A percentile compares a stretch with the other conserved stretches of the same genome.
Evolutionary conservation across 2,888 invertebrate genomes (phyloP).

Genomic region (Papilio elwesi): DNA sequence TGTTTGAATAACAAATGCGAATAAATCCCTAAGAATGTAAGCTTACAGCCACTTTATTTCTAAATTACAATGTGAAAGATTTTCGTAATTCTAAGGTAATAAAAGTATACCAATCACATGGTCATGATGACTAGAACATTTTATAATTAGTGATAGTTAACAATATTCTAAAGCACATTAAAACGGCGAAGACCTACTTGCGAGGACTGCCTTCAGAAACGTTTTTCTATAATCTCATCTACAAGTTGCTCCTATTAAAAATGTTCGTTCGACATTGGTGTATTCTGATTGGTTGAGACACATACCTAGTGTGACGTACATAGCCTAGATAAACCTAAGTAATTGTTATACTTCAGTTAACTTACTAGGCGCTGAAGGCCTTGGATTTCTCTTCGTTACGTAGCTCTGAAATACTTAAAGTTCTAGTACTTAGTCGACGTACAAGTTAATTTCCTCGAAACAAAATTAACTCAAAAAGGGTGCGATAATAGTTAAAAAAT

Average conservation of each 20-base stretch:
- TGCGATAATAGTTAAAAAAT: too few species aligned
- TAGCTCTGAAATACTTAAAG: neutral
- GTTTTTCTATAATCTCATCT: neutral
- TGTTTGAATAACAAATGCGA: too few species aligned
- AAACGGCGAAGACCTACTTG: neutral
- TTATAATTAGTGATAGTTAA: neutral
- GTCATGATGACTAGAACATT: neutral
- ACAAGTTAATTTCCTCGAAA: too few species aligned
- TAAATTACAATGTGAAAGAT: too few species aligned
- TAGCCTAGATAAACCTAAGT: neutral
- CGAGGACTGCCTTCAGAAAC: neutral
- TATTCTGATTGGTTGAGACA: constrained; percentile 10
- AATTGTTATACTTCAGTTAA: neutral
- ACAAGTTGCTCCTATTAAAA: constrained; percentile 14
- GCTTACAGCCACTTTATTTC: too few species aligned
- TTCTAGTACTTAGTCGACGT: too few species aligned
- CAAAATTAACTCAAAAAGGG: too few species aligned
- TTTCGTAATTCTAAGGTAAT: too few species aligned
- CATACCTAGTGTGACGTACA: constrained; percentile 12
- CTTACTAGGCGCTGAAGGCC: neutral
- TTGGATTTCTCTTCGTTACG: neutral
- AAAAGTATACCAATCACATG: too few species aligned
- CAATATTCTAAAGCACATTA: neutral
- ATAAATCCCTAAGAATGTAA: too few species aligned
- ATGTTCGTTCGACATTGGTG: neutral